These are phyloP conservation scores for Monoplex corrugatus DNA, from an alignment of 2,888 invertebrate species.

Conservation along the genomic window DNA sequence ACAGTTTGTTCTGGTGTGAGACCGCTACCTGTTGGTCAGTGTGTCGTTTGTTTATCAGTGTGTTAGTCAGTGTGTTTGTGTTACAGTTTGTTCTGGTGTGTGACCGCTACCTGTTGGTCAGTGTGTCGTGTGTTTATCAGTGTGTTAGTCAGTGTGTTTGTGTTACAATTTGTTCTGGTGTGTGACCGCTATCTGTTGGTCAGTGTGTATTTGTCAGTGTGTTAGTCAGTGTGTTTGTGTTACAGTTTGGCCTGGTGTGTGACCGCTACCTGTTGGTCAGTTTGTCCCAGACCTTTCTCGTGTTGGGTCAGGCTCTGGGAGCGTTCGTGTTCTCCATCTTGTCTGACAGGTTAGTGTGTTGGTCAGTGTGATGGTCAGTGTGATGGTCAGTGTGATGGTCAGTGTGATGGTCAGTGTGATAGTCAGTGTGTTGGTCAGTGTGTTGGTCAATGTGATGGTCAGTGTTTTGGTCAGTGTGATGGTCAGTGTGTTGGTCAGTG, in stretches of 20 bases:
- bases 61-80: neutral
- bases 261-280: slow-evolving; percentile 47
- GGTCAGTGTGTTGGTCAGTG: neutral
- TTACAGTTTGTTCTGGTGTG: neutral
- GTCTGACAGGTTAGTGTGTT: slow-evolving; percentile 49
- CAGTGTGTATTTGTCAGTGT: neutral
- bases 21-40: too few species aligned
- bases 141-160: too few species aligned
- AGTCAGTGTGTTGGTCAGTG: neutral
- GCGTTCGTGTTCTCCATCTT: slow-evolving; percentile 45
- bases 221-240: neutral
- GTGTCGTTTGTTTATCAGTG: too few species aligned
- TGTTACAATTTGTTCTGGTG: slow-evolving; percentile 5
- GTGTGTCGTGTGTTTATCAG: neutral
- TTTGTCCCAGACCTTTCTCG: slow-evolving; percentile 50
- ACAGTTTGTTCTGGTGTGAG: too few species aligned
- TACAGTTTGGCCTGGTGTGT: slow-evolving; percentile 53
- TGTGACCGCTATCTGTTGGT: neutral
- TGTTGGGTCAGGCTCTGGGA: slow-evolving; percentile 51
- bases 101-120: too few species aligned
- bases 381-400: neutral
- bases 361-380: neutral
- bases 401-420: neutral
- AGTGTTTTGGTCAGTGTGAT: neutral
- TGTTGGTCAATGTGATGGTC: neutral